phyloP scores from a whole-genome alignment of 2,888 invertebrate genomes.

The Leucophenga maculata region DNA sequence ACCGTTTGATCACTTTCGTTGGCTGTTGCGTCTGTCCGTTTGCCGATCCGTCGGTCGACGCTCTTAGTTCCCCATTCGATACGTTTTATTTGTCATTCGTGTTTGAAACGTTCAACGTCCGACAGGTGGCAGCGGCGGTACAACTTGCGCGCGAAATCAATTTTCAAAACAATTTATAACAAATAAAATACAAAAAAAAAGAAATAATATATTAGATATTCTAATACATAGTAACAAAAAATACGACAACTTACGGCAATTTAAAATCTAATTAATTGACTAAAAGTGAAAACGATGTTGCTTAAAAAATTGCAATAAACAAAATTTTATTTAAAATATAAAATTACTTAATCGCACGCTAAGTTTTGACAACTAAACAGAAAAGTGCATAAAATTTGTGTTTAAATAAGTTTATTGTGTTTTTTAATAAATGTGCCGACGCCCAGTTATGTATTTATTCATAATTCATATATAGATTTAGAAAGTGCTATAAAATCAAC shows the following conservation, averaged over 20 bases:
- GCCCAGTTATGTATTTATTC: background rate
- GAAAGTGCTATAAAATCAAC: background rate
- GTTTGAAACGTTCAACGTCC: slow-evolving; percentile 19
- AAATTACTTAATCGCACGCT: background rate
- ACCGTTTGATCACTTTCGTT: too few species aligned
- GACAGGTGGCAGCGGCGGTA: slow-evolving; percentile 10
- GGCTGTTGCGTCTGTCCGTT: background rate
- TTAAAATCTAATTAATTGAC: background rate
- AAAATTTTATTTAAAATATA: background rate
- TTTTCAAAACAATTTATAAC: background rate
- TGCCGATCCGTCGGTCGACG: background rate
- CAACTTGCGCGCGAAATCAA: background rate
- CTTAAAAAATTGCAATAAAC: too few species aligned
- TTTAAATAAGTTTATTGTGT: background rate
- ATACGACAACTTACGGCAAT: background rate
- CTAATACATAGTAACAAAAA: background rate
- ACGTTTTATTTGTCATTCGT: slow-evolving; percentile 1
- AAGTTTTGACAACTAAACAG: background rate
- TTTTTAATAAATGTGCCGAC: background rate
- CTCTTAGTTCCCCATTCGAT: background rate
- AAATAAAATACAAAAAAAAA: background rate
- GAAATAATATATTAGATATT: too few species aligned
- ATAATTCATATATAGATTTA: background rate
- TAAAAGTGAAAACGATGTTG: background rate
- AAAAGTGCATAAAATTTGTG: background rate